A percentile compares a stretch with the other conserved stretches of the same genome.
phyloP scores from a whole-genome alignment of 2,113 vertebrate genomes.

The Halcyon malimbica region DNA sequence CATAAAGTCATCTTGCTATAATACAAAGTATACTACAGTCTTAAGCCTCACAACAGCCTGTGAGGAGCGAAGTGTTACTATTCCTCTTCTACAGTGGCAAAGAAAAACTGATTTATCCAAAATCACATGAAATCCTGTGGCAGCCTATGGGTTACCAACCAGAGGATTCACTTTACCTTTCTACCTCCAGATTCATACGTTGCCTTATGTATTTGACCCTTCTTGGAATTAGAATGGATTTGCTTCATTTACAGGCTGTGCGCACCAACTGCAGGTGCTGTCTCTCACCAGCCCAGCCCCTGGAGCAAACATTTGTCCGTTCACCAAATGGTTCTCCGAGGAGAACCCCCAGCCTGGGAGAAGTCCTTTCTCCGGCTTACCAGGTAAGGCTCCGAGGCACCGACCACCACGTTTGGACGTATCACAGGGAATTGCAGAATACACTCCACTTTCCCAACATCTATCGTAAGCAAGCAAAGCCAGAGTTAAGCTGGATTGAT shows the following conservation, averaged over 20 bases:
- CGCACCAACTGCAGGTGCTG: not conserved
- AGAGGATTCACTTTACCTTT: not conserved
- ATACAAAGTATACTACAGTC: not conserved
- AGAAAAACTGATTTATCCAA: not conserved
- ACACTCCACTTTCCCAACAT: not conserved
- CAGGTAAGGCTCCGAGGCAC: not conserved
- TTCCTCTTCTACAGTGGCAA: not conserved
- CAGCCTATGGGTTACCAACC: not conserved
- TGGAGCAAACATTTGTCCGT: accelerated
- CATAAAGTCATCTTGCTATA: not conserved
- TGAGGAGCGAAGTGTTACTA: not conserved
- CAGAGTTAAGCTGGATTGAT: accelerated
- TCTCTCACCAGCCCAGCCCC: not conserved
- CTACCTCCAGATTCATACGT: not conserved
- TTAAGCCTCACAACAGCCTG: not conserved
- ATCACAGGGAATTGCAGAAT: not conserved
- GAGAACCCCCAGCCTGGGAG: not conserved
- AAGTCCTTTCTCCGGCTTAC: not conserved
- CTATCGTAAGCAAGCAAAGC: not conserved
- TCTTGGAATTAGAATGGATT: not conserved
- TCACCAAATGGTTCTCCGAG: not conserved
- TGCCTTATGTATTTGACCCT: not conserved
- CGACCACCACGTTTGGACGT: accelerated
- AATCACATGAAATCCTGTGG: not conserved
- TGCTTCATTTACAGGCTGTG: not conserved